Conservation (phyloP, 2,888 invertebrate genomes). For the Eumacrocentrus americanus region DNA sequence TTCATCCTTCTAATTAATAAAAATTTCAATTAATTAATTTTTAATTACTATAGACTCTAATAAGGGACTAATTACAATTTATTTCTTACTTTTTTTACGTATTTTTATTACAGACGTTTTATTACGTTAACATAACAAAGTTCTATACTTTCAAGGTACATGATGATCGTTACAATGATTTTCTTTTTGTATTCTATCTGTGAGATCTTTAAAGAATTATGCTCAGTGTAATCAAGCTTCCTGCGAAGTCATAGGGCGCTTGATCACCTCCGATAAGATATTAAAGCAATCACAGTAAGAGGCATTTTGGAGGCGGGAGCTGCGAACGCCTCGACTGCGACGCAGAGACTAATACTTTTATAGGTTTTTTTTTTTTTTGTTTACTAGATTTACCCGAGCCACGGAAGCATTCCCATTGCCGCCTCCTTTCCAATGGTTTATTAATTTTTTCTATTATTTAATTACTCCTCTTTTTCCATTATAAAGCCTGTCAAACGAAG, state of each 20-base stretch:
- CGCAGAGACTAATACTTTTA: constrained; percentile 38
- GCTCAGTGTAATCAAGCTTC: constrained; percentile 38
- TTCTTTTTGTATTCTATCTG: constrained; percentile 43
- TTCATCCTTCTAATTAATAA: not conserved
- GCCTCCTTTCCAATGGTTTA: constrained; percentile 35
- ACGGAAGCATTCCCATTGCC: constrained; percentile 43
- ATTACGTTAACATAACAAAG: constrained; percentile 60
- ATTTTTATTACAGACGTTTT: constrained; percentile 59
- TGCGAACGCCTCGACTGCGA: constrained; percentile 42
- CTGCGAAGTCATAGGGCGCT: constrained; percentile 1
- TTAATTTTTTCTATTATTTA: too few relatives aligned
- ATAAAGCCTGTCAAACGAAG: not conserved
- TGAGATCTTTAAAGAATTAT: constrained; percentile 56
- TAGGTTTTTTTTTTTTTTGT: constrained; percentile 42
- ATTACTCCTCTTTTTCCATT: constrained; percentile 1
- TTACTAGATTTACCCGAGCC: constrained; percentile 41
- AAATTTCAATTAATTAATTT: not conserved
- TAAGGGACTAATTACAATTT: not conserved
- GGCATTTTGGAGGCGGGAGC: constrained; percentile 45
- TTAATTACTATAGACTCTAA: not conserved
- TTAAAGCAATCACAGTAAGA: constrained; percentile 55
- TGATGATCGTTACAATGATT: constrained; percentile 58
- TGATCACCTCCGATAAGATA: constrained; percentile 44
- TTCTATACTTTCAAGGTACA: constrained; percentile 61
- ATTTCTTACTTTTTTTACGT: constrained; percentile 42